These are phyloP conservation scores for Globodera rostochiensis DNA, from an alignment of 1,140 invertebrate species.

Conservation along the genomic window DNA sequence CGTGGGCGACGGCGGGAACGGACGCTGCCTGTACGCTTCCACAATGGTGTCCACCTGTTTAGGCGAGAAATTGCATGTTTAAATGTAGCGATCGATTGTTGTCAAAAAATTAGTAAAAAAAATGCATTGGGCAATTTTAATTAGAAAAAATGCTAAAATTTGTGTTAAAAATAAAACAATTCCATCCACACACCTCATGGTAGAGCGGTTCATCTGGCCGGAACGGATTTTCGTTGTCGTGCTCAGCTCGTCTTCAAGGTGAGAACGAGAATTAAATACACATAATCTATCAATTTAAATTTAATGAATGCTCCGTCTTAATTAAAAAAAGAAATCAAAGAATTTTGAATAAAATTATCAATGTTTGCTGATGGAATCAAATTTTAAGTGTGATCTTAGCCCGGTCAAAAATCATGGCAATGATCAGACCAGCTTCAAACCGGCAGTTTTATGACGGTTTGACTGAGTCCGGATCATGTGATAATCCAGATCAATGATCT, in stretches of 20 bases:
- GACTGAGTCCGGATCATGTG: too few relatives aligned
- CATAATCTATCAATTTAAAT: too few relatives aligned
- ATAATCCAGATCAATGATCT: too few relatives aligned
- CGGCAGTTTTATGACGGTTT: too few relatives aligned
- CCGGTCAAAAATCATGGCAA: too few relatives aligned
- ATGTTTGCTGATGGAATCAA: too few relatives aligned
- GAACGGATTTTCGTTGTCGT: slow-evolving; percentile 56
- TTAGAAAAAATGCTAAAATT: not conserved
- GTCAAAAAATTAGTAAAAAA: not conserved
- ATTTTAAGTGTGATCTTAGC: too few relatives aligned
- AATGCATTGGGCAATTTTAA: not conserved
- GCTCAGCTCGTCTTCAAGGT: slow-evolving; percentile 49
- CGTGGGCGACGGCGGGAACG: slow-evolving; percentile 54
- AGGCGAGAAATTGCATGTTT: not conserved
- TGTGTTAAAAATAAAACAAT: slow-evolving; percentile 1
- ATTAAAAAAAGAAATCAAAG: too few relatives aligned
- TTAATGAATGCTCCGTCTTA: too few relatives aligned
- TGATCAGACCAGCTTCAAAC: too few relatives aligned
- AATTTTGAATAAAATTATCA: too few relatives aligned
- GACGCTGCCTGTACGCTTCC: slow-evolving; percentile 48
- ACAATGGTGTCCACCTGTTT: slow-evolving; percentile 52
- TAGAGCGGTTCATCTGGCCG: slow-evolving; percentile 53
- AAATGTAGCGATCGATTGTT: not conserved
- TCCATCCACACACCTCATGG: slow-evolving; percentile 36
- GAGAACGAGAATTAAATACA: not conserved